Percentiles rank a stretch among this genome's conserved stretches.
Conservation (phyloP, 2,113 vertebrate species). For the Eira barbara region DNA sequence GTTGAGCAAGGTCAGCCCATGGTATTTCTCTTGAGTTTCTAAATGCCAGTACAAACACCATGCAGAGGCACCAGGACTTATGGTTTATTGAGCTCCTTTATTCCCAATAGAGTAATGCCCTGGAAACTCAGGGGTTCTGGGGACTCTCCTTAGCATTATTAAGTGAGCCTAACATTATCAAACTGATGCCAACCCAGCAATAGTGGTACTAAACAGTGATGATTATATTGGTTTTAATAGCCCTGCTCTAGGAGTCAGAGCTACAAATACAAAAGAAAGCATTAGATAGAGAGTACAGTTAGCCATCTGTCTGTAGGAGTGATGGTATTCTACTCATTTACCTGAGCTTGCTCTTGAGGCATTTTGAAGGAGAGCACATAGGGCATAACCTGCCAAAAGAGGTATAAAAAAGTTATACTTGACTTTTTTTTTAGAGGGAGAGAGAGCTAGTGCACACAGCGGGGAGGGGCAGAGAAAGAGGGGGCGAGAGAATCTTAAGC, state of each 20-base stretch:
- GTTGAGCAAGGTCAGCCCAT: neutral
- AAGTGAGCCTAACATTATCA: neutral
- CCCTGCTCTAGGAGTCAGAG: neutral
- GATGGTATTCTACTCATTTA: neutral
- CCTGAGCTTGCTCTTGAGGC: constrained; percentile 66
- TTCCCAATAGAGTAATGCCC: neutral
- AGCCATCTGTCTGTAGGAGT: neutral
- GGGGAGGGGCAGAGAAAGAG: neutral
- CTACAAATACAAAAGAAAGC: neutral
- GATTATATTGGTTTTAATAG: neutral
- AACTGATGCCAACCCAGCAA: neutral
- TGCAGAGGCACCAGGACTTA: neutral
- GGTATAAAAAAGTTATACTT: neutral
- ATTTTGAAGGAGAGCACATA: constrained; percentile 46
- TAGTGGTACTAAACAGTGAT: neutral
- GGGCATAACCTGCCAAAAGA: constrained; percentile 32
- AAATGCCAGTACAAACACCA: neutral
- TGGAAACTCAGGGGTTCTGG: neutral
- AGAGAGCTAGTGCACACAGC: neutral
- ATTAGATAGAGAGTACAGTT: neutral
- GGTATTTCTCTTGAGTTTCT: neutral
- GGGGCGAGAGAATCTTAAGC: neutral
- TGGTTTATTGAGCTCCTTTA: neutral
- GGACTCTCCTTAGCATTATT: neutral
- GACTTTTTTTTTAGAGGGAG: neutral